Base-by-base conservation (phyloP, 2,113 vertebrate genomes). In the Eulacestoma nigropectus region DNA sequence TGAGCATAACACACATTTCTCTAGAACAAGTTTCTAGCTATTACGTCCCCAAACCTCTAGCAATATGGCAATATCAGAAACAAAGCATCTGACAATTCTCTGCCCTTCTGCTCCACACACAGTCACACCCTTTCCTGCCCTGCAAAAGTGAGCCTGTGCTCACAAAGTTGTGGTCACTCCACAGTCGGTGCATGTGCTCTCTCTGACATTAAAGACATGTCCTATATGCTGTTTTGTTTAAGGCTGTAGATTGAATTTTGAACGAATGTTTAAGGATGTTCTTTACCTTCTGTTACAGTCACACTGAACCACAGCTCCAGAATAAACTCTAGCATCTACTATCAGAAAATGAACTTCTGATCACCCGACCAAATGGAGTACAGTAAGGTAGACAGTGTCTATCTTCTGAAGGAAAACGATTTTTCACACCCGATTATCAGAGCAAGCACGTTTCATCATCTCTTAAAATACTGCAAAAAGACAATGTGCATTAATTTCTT, bases 121-220 rank as follows among this genome's bases (percentile, higher is more conserved):
- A 64, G 32, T 25, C 59, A 17, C 33, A 52, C 1, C 3, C 75
- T 75, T 49, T 60, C 84, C 81, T 59, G 79, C 57, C 23, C 33
- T 63, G 69, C 42, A 30, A 39, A 62, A 25, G 55, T 11, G 5
- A 67, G 22, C 20, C 41, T 35, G 18, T 17, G 37, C 47, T 87
- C 80, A 78, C 10, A 7, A 90, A 90, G 39, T 41, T 42, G 78
- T 17, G 41, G 72, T 50, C 52, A 56, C 41, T 67, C 55, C 16
- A 35, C 1, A 10, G 25, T 13, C 2, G 0, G 75, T 4, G 1
- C n/a, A 23, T 5, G 10, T 10, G 21, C 15, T 46, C 50, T 44
- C 62, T 47, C 42, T 39, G n/a, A 21, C 33, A 30, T 32, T 52
- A 44, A 7, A 47, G 29, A 55, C 23, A 33, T 8, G 5, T 39